Base-by-base conservation (phyloP, 2,888 invertebrate genomes). In the Lapara coniferarum region DNA sequence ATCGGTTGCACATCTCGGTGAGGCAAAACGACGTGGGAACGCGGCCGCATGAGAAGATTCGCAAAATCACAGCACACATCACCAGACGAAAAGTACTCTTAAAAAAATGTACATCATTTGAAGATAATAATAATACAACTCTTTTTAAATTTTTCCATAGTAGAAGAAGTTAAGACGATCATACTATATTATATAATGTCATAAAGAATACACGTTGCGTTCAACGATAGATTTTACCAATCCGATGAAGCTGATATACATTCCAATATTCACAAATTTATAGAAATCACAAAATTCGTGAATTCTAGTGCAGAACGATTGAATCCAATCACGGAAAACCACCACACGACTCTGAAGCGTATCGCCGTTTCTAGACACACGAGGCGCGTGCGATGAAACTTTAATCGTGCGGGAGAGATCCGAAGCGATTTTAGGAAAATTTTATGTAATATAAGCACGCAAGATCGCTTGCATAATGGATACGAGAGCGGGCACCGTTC, bases 381-480 rank as follows among this genome's bases (percentile, higher is more conserved):
- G 63, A 46, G 16, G 63, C 63, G 63, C 63, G 63, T 63, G 59
- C 59, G 59, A 44, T 16, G 13, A 19, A 44, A 63, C 46, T 46
- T 10, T 46, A 16, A 59, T 59, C 59, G 59, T 59, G 59, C 59
- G 16, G 46, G 63, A 49, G 63, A 63, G 63, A 63, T 63, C 13
- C 63, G 13, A 63, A 63, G 16, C 19, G 19, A 63, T 68, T 46
- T 63, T 55, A 63, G 63, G 49, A 63, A 63, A 63, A 52, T 44
- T 53, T 55, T 67, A 66, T 58, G 69, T 69, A 69, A 69, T 25
- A 37, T 30, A n/a, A 16, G 55, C 69, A 69, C 69, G 56, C 69
- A 57, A 69, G 63, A 66, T 67, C 67, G 59, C 59, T 68, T 71
- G 58, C 59, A 70, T 71, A 69, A 69, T 69, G 51, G 63, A 30